Base-by-base conservation (phyloP, 2,888 invertebrate species). In the Sycophila texana region DNA sequence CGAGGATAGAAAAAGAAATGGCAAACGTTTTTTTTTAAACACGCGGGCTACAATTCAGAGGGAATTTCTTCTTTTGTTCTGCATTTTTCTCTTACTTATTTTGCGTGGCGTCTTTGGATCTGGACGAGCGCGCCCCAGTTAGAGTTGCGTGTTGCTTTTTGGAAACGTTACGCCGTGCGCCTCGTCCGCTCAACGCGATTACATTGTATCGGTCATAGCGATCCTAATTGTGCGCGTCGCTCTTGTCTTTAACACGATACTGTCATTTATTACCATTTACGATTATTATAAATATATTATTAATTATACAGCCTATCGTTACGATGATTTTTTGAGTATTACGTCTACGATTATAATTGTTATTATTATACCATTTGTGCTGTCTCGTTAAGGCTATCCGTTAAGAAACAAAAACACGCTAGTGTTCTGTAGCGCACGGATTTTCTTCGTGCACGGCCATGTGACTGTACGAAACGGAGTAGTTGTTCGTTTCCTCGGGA, bases 371-470 rank as follows among this genome's bases (percentile, higher is more conserved):
- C 39, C 70, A 65, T 76, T 76, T 81, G 78, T 67, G 63, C 81
- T 76, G 72, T 76, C 74, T 75, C 65, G 74, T 78, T 78, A 71
- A 86, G 86, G 86, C 84, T 86, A 87, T 77, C 65, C 53, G 83
- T 85, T 86, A 86, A 86, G 86, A 86, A 39, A 83, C 84, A 85
- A 85, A 85, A 82, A 58, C 73, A 85, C 39, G 78, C 83, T 86
- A 81, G 80, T 75, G 84, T 83, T 84, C 77, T 66, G 83, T 83
- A 81, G 82, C 57, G 78, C 80, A 80, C 81, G 81, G 58, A 76
- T 75, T 75, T 75, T 73, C 53, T 74, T 73, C 74, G 80, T 80
- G 81, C 74, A 77, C 74, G 80, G 73, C 79, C 74, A 70, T 79
- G 74, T 76, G 79, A 77, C 75, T 80, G 76, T 80, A 73, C 67